Evolutionary conservation across 2,888 invertebrate species (phyloP).

Genomic region (Phyllotreta striolata): DNA sequence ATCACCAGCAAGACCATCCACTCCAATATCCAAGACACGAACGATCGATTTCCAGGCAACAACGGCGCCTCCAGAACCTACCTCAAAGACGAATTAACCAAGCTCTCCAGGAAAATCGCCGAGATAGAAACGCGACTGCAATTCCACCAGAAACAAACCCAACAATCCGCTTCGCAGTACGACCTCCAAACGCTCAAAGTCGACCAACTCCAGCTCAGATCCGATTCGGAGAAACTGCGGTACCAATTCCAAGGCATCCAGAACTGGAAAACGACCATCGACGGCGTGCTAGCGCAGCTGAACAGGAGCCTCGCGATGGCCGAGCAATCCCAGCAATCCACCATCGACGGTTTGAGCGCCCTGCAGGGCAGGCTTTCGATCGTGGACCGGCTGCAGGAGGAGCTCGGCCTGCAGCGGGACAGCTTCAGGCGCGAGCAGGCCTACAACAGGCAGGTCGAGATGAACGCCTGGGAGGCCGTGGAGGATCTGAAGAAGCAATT

Average conservation of each 20-base stretch:
- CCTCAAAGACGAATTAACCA: constrained; percentile 42
- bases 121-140: constrained; percentile 42
- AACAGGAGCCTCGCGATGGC: constrained; percentile 53
- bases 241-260: constrained; percentile 61
- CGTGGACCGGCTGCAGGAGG: constrained; percentile 50
- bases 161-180: constrained; percentile 5
- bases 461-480: constrained; percentile 45
- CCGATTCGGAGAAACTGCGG: constrained; percentile 51
- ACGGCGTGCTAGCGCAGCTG: constrained; percentile 62
- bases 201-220: constrained; percentile 39
- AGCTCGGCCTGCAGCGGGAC: constrained; percentile 49
- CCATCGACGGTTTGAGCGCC: constrained; percentile 41
- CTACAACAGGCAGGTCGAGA: constrained; percentile 47
- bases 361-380: constrained; percentile 47
- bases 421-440: constrained; percentile 52
- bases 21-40: background rate
- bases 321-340: constrained; percentile 45
- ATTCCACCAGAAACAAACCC: constrained; percentile 10
- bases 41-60: constrained; percentile 32
- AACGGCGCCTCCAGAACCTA: constrained; percentile 29
- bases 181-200: constrained; percentile 38
- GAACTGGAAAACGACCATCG: constrained; percentile 64
- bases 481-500: constrained; percentile 56
- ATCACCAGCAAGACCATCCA: background rate
- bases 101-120: constrained; percentile 42